Conservation (phyloP, 2,113 vertebrate genomes). For the Bettongia penicillata region DNA sequence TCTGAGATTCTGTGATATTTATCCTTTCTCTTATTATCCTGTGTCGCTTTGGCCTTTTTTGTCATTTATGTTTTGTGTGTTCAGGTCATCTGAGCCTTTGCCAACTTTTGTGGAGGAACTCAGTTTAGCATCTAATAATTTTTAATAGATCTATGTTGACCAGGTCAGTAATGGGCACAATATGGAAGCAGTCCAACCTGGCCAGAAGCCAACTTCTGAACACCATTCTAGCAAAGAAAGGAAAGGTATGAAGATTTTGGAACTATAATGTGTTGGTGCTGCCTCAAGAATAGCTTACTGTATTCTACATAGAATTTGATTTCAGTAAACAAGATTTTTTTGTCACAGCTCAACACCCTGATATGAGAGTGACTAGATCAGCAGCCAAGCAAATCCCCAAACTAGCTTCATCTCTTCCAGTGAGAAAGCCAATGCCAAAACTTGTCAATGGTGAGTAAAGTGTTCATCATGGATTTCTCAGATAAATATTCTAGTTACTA, state of each 20-base stretch:
- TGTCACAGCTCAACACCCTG: slow-evolving; percentile 66
- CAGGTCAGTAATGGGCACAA: background rate
- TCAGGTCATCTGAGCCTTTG: background rate
- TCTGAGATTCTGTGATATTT: background rate
- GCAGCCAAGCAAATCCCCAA: slow-evolving; percentile 72
- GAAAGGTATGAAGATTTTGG: slow-evolving; percentile 78
- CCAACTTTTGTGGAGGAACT: background rate
- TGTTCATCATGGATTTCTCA: background rate
- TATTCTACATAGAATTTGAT: background rate
- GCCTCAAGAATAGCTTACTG: background rate
- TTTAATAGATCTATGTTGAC: slow-evolving; percentile 58
- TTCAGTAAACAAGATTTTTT: background rate
- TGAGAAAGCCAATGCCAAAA: slow-evolving; percentile 46
- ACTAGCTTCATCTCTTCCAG: slow-evolving; percentile 3
- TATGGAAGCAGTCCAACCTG: background rate
- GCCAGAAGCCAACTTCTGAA: slow-evolving; percentile 69
- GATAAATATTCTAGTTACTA: slow-evolving; percentile 5
- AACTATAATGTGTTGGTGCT: background rate
- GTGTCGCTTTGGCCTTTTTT: background rate
- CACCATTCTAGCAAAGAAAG: slow-evolving; percentile 77
- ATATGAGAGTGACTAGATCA: slow-evolving; percentile 80
- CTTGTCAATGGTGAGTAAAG: slow-evolving; percentile 57
- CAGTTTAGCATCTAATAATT: slow-evolving; percentile 34
- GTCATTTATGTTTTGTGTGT: background rate
- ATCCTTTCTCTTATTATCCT: background rate